Evolutionary conservation across 2,113 vertebrate genomes (phyloP).

Genomic region (Procavia capensis): DNA sequence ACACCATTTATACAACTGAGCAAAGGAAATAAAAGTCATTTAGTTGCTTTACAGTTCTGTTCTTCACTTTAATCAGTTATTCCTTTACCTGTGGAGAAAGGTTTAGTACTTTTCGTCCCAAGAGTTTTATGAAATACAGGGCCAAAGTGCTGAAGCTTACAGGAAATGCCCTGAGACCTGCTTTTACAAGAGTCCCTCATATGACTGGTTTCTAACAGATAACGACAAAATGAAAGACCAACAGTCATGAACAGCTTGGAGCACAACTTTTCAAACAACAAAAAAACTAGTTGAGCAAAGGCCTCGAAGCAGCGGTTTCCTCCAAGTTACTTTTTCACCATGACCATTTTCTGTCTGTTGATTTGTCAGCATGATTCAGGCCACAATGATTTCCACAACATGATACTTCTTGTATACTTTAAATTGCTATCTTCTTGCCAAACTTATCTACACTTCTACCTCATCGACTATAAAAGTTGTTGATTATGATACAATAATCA

Average conservation of each 20-base stretch:
- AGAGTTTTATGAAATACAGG: background rate
- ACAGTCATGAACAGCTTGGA: background rate
- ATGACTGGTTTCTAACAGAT: background rate
- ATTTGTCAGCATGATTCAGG: background rate
- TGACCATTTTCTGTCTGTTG: background rate
- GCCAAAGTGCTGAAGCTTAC: background rate
- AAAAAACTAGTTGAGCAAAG: background rate
- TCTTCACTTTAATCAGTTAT: background rate
- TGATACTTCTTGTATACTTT: background rate
- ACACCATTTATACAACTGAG: background rate
- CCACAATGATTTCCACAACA: background rate
- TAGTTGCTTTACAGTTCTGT: background rate
- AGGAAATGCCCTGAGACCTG: background rate
- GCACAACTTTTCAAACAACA: background rate
- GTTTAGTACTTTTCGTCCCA: background rate
- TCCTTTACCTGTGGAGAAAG: background rate
- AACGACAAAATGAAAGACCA: background rate
- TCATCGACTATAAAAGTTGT: background rate
- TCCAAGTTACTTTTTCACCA: background rate
- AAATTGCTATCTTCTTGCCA: background rate
- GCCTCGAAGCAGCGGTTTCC: background rate
- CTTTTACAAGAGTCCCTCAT: background rate
- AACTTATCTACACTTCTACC: background rate
- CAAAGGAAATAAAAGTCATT: background rate
- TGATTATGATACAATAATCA: background rate